Evolutionary conservation across 2,113 vertebrate species (phyloP).

Genomic region (Podarcis cretensis): DNA sequence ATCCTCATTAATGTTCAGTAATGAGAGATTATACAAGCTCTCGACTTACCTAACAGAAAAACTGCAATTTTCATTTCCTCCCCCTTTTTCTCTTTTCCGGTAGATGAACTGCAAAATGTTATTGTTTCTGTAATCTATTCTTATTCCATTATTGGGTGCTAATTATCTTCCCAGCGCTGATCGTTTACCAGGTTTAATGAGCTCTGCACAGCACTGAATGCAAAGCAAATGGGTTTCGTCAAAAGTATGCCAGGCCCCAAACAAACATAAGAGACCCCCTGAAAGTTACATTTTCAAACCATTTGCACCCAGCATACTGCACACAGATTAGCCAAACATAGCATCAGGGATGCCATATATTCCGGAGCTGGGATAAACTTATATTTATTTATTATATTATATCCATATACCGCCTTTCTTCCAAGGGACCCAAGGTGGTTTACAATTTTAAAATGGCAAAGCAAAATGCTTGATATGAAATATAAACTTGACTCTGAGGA

Average conservation of each 20-base stretch:
- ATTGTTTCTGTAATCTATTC: slow-evolving; percentile 24
- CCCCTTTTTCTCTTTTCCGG: neutral
- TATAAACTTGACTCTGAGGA: too few species aligned
- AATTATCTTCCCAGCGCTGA: slow-evolving; percentile 12
- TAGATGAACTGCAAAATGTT: slow-evolving; percentile 4
- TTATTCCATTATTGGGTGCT: neutral
- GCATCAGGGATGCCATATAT: neutral
- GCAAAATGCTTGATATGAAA: too few species aligned
- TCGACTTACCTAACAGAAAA: neutral
- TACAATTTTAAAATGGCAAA: too few species aligned
- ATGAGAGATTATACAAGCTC: slow-evolving; percentile 29
- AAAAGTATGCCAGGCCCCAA: neutral
- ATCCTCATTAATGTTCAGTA: slow-evolving; percentile 18
- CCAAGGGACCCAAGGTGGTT: neutral
- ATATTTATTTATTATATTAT: neutral
- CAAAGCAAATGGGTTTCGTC: neutral
- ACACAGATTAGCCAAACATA: neutral
- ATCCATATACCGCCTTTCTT: neutral
- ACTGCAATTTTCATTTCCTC: neutral
- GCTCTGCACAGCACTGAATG: neutral
- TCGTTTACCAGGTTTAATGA: slow-evolving; percentile 6
- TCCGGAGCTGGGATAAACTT: too few species aligned
- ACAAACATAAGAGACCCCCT: neutral
- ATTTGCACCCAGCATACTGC: neutral
- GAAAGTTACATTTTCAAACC: neutral